Base-by-base conservation (phyloP, 2,888 invertebrate species). In the Pyralis farinalis region DNA sequence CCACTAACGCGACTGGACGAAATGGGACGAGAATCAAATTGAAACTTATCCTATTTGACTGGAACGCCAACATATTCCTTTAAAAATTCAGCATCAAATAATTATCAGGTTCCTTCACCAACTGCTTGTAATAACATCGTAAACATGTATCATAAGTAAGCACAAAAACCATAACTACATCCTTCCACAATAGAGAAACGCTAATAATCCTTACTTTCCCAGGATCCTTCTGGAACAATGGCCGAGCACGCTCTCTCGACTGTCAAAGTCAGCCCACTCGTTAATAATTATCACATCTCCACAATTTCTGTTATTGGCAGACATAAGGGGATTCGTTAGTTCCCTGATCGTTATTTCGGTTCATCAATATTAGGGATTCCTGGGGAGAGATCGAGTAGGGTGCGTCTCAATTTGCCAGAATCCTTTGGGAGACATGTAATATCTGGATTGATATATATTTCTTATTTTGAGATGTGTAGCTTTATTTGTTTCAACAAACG, bases 361-460 rank as follows among this genome's bases (percentile, higher is more conserved):
- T 34, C 41, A 43, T 48, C 44, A 45, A 44, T 48, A 43, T 40
- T 41, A 38, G 44, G 25, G 25, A 25, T 25, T 25, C 25, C 3
- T 7, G 21, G 7, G 25, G 25, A n/a, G 25, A 8, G n/a, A 7
- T 25, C 25, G 25, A 7, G 3, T 3, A 25, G 25, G 25, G 25
- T 25, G 25, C n/a, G 7, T 25, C 25, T 25, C 25, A 25, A 25
- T 25, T 25, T 25, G 7, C 25, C 25, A 25, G n/a, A n/a, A 25
- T 7, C 25, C n/a, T n/a, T 25, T 7, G 7, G 25, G 7, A 25
- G 25, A 5, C n/a, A 25, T 5, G 7, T 25, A 25, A 4, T 25
- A 2, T 25, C 25, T 7, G 25, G n/a, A 25, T 25, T n/a, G 25
- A 21, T n/a, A n/a, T n/a, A n/a, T n/a, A n/a, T n/a, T n/a, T n/a